Evolutionary conservation across 2,113 vertebrate species (phyloP).

Genomic region (Paralichthys olivaceus): DNA sequence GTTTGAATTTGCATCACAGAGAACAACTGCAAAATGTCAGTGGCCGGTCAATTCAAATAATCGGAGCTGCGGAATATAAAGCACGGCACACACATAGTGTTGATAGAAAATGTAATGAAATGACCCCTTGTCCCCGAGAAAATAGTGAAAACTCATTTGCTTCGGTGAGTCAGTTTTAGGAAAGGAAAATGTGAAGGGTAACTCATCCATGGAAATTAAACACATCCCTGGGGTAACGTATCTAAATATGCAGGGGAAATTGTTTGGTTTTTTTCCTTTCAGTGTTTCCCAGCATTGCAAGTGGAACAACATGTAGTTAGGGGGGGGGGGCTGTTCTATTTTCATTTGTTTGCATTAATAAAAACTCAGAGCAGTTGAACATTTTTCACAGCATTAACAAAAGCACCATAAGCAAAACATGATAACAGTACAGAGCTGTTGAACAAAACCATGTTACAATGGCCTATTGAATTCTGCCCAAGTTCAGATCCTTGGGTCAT

Average conservation of each 20-base stretch:
- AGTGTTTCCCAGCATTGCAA: slow-evolving; percentile 36
- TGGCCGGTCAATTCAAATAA: slow-evolving; percentile 78
- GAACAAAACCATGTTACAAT: slow-evolving; percentile 70
- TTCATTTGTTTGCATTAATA: slow-evolving; percentile 71
- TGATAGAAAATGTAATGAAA: slow-evolving; percentile 73
- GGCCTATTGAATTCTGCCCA: slow-evolving; percentile 63
- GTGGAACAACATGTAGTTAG: slow-evolving; percentile 52
- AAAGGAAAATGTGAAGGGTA: slow-evolving; percentile 57
- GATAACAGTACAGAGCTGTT: slow-evolving; percentile 62
- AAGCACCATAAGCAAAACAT: slow-evolving; percentile 57
- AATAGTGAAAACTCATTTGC: slow-evolving; percentile 69
- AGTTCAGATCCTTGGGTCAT: slow-evolving; percentile 72
- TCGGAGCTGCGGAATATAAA: slow-evolving; percentile 71
- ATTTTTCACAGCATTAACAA: slow-evolving; percentile 73
- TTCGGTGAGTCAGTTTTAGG: slow-evolving; percentile 68
- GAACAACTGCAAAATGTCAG: slow-evolving; percentile 80
- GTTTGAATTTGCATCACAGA: slow-evolving; percentile 78
- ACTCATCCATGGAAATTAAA: slow-evolving; percentile 77
- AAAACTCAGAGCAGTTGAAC: slow-evolving; percentile 62
- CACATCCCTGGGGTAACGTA: slow-evolving; percentile 63
- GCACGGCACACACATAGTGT: slow-evolving; percentile 52
- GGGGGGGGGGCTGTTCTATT: slow-evolving; percentile 39
- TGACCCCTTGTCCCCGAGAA: slow-evolving; percentile 62
- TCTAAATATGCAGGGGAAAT: slow-evolving; percentile 68
- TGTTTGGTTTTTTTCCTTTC: slow-evolving; percentile 38